These are phyloP conservation scores for Leucoma salicis DNA, from an alignment of 2,888 invertebrate species.

Conservation along the genomic window DNA sequence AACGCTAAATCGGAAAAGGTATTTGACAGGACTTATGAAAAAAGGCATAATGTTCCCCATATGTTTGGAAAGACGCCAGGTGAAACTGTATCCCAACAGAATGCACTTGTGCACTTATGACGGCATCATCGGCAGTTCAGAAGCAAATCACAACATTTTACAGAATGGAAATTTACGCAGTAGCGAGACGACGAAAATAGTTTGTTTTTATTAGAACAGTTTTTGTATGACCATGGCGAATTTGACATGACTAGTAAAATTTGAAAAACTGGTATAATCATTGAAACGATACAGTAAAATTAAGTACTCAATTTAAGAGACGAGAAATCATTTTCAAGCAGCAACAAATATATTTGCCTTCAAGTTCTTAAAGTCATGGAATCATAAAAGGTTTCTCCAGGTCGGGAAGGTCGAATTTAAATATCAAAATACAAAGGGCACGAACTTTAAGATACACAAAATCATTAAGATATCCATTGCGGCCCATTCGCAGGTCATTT, in stretches of 20 bases:
- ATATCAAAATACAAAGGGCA: constrained; percentile 25
- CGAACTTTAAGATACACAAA: constrained; percentile 27
- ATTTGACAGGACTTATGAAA: too few relatives aligned
- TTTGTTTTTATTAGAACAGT: constrained; percentile 13
- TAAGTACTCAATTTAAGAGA: not conserved
- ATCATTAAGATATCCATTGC: constrained; percentile 34
- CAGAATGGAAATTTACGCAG: constrained; percentile 22
- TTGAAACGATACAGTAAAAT: not conserved
- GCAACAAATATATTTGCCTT: not conserved
- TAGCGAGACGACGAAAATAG: constrained; percentile 20
- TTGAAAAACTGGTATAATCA: not conserved
- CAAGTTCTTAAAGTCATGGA: not conserved
- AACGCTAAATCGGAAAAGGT: too few relatives aligned
- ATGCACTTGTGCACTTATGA: constrained; percentile 24
- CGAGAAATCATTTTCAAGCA: not conserved
- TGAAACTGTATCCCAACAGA: constrained; percentile 15
- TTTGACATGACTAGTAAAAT: not conserved
- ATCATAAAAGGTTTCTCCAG: constrained; percentile 5
- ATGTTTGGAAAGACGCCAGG: constrained; percentile 26
- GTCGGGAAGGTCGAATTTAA: constrained; percentile 27
- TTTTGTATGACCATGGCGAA: not conserved
- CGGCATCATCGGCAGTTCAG: constrained; percentile 14
- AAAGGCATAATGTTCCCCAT: too few relatives aligned
- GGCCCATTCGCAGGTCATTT: constrained; percentile 25
- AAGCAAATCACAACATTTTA: constrained; percentile 15